Evolutionary conservation across 2,113 vertebrate species (phyloP), one percentile per base, ranked within the genome.

Genomic region (Anolis sagrei): DNA sequence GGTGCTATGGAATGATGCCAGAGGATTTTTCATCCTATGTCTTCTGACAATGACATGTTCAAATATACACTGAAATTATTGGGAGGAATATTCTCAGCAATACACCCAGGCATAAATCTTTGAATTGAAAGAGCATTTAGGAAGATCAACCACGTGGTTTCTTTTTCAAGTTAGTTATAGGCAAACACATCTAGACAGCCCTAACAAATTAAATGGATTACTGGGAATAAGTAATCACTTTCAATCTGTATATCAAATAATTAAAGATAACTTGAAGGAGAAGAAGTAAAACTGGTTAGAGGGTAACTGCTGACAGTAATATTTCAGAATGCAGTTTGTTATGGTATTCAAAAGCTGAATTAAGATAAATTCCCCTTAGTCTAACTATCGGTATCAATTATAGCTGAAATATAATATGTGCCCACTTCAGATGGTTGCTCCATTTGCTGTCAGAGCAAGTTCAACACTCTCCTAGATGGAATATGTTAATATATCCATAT

Each of bases 181-280:
- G 2, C 2, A 86, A 76, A 85, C 1, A 86, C 16, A 76, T 80
- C 68, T 70, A 84, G 48, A 86, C 34, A 79, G 58, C n/a, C 58
- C 27, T 87, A 83, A 87, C 69, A 79, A 83, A 83, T 68, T 83
- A 87, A 83, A 66, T 79, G 81, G 86, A 73, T 83, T 87, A 74
- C 48, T n/a, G 21, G 58, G 5, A 34, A 51, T 32, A 79, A 48
- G 88, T 83, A 86, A 78, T 2, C 3, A 62, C 51, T 78, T 83
- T 74, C 79, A 83, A 80, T 70, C 3, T 83, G 10, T 79, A 11
- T 70, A 84, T 76, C 1, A 76, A 91, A 79, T 2, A 0, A 86
- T 76, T 85, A 77, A 79, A 49, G 7, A 68, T 32, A 74, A 70
- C 34, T 89, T 18, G n/a, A 82, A 66, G 77, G 11, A 34, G 88